Conservation (phyloP, 23 tunicate species). For the Ciona savignyi region DNA sequence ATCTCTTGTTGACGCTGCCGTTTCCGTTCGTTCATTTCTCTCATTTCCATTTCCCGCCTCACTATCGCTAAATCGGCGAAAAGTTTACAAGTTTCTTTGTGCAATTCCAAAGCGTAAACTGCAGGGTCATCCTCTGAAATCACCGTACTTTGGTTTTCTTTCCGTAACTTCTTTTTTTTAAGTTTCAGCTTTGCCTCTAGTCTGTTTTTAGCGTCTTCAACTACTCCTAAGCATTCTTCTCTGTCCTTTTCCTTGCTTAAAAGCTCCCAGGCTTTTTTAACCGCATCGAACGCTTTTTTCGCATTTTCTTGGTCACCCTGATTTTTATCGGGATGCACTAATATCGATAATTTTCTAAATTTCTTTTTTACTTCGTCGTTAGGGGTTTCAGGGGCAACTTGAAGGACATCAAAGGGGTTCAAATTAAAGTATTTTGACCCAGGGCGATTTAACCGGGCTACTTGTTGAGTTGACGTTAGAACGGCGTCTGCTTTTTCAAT, state of each 20-base stretch:
- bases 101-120: constrained; percentile 68
- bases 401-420: constrained; percentile 94
- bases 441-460: constrained; percentile 92
- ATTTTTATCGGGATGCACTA: constrained; percentile 99
- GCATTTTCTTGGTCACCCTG: constrained; percentile 69
- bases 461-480: constrained; percentile 83
- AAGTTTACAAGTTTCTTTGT: constrained; percentile 95
- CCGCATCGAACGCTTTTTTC: constrained; percentile 95
- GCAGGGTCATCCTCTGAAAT: constrained; percentile 73
- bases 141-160: constrained; percentile 40
- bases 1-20: constrained; percentile 86
- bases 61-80: constrained; percentile 92
- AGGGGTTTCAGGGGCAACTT: constrained; percentile 81
- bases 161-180: constrained; percentile 67
- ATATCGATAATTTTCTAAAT: constrained; percentile 83
- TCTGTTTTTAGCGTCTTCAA: constrained; percentile 89
- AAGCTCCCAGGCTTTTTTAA: constrained; percentile 94
- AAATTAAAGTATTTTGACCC: constrained; percentile 96
- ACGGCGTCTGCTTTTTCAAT: constrained; percentile 98
- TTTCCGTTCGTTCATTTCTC: constrained; percentile 91
- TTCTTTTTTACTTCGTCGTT: constrained; percentile 72
- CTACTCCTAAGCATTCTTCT: constrained; percentile 79
- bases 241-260: constrained; percentile 68
- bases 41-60: constrained; percentile 84
- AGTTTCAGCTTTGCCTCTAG: constrained; percentile 61